A percentile compares a stretch with the other conserved stretches of the same genome.
These are phyloP conservation scores for Drosophila basisetae DNA, from an alignment of 2,888 invertebrate species.

Conservation along the genomic window DNA sequence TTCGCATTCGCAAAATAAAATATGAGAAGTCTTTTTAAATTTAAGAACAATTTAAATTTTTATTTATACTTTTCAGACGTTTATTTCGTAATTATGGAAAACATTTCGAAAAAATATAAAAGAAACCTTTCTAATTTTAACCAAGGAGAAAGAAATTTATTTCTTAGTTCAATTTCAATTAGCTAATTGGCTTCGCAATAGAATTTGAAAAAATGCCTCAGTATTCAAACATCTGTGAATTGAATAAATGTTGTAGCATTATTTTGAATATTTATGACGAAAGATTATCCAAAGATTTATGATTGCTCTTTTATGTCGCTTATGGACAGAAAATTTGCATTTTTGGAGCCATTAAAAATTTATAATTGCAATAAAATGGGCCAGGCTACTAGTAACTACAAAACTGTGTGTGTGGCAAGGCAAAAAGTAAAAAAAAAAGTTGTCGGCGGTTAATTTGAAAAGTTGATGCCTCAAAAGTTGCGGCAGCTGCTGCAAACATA, in stretches of 20 bases:
- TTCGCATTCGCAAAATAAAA: no score
- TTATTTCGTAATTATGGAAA: neutral
- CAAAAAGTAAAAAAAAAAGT: constrained; percentile 29
- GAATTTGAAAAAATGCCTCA: neutral
- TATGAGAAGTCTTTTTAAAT: neutral
- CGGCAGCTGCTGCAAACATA: constrained; percentile 26
- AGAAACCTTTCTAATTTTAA: neutral
- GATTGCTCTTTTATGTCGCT: constrained; percentile 25
- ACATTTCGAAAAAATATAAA: neutral
- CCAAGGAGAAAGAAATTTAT: neutral
- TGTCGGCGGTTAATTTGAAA: constrained; percentile 56
- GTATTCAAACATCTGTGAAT: neutral
- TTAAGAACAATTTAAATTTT: neutral
- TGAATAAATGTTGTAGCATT: neutral
- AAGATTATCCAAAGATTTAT: constrained; percentile 44
- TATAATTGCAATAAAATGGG: constrained; percentile 73
- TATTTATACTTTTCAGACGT: no score
- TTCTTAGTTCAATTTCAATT: neutral
- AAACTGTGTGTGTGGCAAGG: constrained; percentile 16
- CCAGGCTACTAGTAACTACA: constrained; percentile 7
- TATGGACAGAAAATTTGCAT: constrained; percentile 67
- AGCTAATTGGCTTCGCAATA: neutral
- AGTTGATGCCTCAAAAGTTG: constrained; percentile 44
- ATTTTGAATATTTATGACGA: constrained; percentile 1
- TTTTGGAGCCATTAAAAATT: constrained; percentile 66